Evolutionary conservation across 2,888 invertebrate species (phyloP).

Genomic region (Temnothorax ravouxi): DNA sequence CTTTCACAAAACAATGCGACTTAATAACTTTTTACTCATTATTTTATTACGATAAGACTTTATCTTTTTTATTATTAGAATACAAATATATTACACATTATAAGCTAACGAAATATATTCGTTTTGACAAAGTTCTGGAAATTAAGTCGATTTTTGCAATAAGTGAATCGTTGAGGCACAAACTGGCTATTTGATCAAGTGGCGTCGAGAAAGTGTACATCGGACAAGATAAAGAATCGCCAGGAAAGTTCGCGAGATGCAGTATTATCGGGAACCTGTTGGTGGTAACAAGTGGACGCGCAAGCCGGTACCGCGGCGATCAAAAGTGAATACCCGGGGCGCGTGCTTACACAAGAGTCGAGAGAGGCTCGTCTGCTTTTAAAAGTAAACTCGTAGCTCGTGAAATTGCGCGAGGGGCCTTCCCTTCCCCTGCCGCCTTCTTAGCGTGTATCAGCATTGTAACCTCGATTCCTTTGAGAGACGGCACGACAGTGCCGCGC

Average conservation of each 20-base stretch:
- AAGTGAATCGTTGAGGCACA: neutral
- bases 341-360: constrained; percentile 65
- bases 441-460: constrained; percentile 62
- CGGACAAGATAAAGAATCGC: constrained; percentile 37
- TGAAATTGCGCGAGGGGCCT: constrained; percentile 63
- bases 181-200: constrained; percentile 17
- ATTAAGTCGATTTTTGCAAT: constrained; percentile 14
- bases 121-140: neutral
- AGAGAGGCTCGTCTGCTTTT: constrained; percentile 56
- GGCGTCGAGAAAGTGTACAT: constrained; percentile 38
- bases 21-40: neutral
- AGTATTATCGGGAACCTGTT: constrained; percentile 37
- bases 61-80: neutral
- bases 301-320: constrained; percentile 42
- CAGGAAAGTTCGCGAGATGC: constrained; percentile 50
- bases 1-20: neutral
- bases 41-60: neutral
- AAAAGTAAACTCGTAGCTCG: constrained; percentile 55
- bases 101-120: neutral
- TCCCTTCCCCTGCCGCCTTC: constrained; percentile 1
- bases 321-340: constrained; percentile 55
- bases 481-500: constrained; percentile 53
- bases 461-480: constrained; percentile 70
- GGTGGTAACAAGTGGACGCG: constrained; percentile 49
- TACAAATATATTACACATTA: neutral